phyloP scores from a whole-genome alignment of 1,140 invertebrate genomes.

The Eriosoma lanigerum region DNA sequence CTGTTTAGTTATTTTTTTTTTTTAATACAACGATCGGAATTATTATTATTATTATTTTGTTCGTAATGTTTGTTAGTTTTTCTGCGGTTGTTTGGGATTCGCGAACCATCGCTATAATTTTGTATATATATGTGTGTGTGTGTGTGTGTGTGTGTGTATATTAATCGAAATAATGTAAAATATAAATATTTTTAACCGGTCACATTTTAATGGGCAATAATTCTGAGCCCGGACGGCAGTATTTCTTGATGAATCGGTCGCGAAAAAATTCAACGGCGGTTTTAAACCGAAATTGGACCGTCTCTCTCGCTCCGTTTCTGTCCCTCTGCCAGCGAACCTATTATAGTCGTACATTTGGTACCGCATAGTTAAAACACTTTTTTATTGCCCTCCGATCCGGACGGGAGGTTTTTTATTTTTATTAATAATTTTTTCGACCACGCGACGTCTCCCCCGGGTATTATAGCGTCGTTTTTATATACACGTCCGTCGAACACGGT shows the following conservation, averaged over 20 bases:
- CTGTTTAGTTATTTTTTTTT: no score
- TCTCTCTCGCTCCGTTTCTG: not conserved
- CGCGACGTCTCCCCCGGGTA: slow-evolving; percentile 1
- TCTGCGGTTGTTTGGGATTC: no score
- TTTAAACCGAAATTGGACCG: not conserved
- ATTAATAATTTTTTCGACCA: not conserved
- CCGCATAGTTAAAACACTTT: slow-evolving; percentile 31
- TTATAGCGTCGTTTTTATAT: not conserved
- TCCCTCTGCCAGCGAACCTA: not conserved
- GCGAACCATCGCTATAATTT: no score
- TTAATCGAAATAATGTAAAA: not conserved
- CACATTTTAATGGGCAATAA: slow-evolving; percentile 7
- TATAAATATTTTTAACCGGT: not conserved
- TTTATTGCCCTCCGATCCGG: slow-evolving; percentile 25
- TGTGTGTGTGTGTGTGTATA: no score
- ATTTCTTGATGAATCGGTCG: no score
- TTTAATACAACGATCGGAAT: no score
- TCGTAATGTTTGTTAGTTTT: no score
- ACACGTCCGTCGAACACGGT: not conserved
- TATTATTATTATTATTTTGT: no score
- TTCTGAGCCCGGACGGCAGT: not conserved
- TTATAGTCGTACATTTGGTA: not conserved
- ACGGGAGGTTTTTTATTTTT: not conserved
- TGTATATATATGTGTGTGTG: no score
- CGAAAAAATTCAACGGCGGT: not conserved